Evolutionary conservation across 2,797 vertebrate genomes (phyloP).

Genomic region (Choloepus didactylus): DNA sequence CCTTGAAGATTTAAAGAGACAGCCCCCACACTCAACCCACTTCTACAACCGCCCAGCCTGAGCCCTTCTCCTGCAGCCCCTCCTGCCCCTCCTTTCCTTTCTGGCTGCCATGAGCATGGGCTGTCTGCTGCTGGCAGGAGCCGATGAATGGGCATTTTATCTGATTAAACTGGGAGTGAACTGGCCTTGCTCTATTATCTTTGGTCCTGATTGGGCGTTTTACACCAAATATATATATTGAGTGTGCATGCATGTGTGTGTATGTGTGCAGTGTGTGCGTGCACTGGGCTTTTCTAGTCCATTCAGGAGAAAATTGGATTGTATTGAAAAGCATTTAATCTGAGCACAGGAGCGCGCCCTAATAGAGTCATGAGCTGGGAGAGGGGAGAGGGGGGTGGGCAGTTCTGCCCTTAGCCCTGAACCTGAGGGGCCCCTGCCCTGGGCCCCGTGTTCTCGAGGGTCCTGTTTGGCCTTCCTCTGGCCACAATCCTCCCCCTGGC

Average conservation of each 20-base stretch:
- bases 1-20: slow-evolving; percentile 79
- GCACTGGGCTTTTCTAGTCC: slow-evolving; percentile 77
- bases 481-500: fast-evolving
- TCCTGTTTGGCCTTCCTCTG: neutral
- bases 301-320: slow-evolving; percentile 87
- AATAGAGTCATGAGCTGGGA: slow-evolving; percentile 66
- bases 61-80: neutral
- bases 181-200: slow-evolving; percentile 78
- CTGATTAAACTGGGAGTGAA: slow-evolving; percentile 87
- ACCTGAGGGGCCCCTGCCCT: neutral
- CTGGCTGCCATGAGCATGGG: neutral
- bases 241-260: neutral
- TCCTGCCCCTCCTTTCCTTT: neutral
- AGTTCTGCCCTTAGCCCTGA: neutral
- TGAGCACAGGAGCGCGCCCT: slow-evolving; percentile 47
- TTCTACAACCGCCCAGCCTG: neutral
- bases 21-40: slow-evolving; percentile 28
- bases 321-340: slow-evolving; percentile 85
- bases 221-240: neutral
- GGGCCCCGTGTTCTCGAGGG: neutral
- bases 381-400: neutral
- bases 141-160: slow-evolving; percentile 82
- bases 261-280: fast-evolving
- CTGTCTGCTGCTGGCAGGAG: neutral
- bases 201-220: slow-evolving; percentile 73